These are phyloP conservation scores for Acanthoscelides obtectus DNA, from an alignment of 2,888 invertebrate species.

Conservation along the genomic window DNA sequence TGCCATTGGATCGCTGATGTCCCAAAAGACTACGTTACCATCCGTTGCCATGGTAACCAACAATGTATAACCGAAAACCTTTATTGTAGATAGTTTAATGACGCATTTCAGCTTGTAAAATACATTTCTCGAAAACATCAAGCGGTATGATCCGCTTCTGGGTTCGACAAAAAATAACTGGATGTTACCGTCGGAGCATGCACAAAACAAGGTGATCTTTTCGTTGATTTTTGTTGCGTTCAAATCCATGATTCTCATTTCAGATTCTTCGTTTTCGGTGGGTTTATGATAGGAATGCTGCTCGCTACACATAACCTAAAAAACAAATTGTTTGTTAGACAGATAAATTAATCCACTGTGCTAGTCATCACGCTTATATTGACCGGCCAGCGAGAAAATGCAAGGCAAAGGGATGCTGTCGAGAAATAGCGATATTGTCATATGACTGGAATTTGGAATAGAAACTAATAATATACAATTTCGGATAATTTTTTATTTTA, in stretches of 20 bases:
- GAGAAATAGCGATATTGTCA: no score
- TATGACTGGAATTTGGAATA: no score
- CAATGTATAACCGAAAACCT: conserved; percentile 43
- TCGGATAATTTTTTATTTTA: no score
- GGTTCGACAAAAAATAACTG: conserved; percentile 49
- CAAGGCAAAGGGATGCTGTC: no score
- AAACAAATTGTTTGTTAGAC: conserved; percentile 30
- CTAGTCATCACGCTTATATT: no score
- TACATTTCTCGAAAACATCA: conserved; percentile 22
- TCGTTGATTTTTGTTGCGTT: conserved; percentile 36
- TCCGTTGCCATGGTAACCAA: conserved; percentile 65
- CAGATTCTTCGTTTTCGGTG: conserved; percentile 56
- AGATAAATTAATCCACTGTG: no score
- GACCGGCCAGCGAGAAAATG: no score
- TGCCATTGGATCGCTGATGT: conserved; percentile 41
- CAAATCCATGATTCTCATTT: conserved; percentile 75
- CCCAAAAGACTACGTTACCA: conserved; percentile 67
- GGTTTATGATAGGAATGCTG: conserved; percentile 55
- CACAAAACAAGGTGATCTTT: conserved; percentile 54
- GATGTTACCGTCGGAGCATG: conserved; percentile 71
- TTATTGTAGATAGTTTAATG: conserved; percentile 55
- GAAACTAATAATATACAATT: no score
- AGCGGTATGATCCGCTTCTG: conserved; percentile 23
- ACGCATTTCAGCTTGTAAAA: conserved; percentile 53
- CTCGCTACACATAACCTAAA: conserved; percentile 46